Conservation (phyloP, 2,888 invertebrate genomes). For the Dolichomitus sp. region DNA sequence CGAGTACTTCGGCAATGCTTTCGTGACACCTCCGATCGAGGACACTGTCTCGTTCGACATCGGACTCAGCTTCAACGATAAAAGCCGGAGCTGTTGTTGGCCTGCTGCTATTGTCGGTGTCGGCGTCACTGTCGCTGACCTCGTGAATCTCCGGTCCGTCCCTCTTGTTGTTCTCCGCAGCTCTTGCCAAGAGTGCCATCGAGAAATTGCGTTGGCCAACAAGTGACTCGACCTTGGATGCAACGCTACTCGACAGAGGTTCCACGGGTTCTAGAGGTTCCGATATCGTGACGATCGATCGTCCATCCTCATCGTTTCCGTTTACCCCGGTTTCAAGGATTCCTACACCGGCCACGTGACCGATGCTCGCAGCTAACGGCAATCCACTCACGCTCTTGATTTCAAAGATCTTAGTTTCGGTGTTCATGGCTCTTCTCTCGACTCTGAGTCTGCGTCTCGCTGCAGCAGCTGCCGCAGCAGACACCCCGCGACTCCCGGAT, state of each 20-base stretch:
- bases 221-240: conserved; percentile 72
- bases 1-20: conserved; percentile 79
- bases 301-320: conserved; percentile 45
- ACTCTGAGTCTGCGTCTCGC: conserved; percentile 72
- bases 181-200: conserved; percentile 63
- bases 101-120: conserved; percentile 73
- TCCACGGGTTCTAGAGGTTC: conserved; percentile 78
- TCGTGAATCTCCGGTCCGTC: conserved; percentile 81
- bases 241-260: conserved; percentile 71
- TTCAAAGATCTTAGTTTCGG: conserved; percentile 75
- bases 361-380: conserved; percentile 79
- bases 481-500: conserved; percentile 38
- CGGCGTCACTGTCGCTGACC: conserved; percentile 80
- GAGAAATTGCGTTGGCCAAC: conserved; percentile 70
- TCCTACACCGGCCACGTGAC: conserved; percentile 81
- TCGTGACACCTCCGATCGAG: conserved; percentile 76
- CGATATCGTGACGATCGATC: conserved; percentile 75
- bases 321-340: conserved; percentile 76
- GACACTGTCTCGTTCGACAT: conserved; percentile 88
- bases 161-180: conserved; percentile 51
- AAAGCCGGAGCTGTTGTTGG: conserved; percentile 81
- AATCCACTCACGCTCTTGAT: conserved; percentile 77
- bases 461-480: conserved; percentile 13
- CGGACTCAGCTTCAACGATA: conserved; percentile 90
- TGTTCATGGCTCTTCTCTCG: conserved; percentile 73